Conservation (phyloP, 2,888 invertebrate genomes). For the Caprella mutica region DNA sequence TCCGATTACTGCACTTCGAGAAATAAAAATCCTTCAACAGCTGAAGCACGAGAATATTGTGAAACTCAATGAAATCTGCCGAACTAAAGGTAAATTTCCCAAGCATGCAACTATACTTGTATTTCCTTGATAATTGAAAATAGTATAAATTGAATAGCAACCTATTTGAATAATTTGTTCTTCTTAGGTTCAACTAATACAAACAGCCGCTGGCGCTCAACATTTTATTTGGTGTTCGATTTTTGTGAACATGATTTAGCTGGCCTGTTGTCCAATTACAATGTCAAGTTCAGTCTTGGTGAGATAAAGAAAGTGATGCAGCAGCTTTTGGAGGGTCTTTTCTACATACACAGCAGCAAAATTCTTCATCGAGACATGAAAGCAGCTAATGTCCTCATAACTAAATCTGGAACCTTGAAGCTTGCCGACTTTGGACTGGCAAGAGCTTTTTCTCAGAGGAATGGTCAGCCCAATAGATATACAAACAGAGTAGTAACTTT, state of each 20-base stretch:
- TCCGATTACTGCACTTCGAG: slow-evolving; percentile 93
- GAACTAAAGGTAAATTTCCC: slow-evolving; percentile 62
- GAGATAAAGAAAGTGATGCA: slow-evolving; percentile 93
- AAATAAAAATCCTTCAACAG: slow-evolving; percentile 88
- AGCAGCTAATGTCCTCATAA: slow-evolving; percentile 94
- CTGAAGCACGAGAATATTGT: slow-evolving; percentile 96
- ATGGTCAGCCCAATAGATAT: slow-evolving; percentile 73
- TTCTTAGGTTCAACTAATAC: too few relatives aligned
- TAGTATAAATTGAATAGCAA: too few relatives aligned
- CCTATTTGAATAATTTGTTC: too few relatives aligned
- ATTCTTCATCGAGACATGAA: slow-evolving; percentile 96
- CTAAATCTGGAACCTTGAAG: slow-evolving; percentile 85
- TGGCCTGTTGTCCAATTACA: slow-evolving; percentile 83
- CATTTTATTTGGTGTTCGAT: slow-evolving; percentile 92
- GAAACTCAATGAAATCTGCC: slow-evolving; percentile 89
- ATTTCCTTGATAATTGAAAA: too few relatives aligned
- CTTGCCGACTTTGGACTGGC: slow-evolving; percentile 96
- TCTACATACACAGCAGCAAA: slow-evolving; percentile 93
- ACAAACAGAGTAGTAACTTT: slow-evolving; percentile 97
- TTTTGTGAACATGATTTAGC: slow-evolving; percentile 98
- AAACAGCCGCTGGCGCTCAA: slow-evolving; percentile 66
- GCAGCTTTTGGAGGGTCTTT: slow-evolving; percentile 73
- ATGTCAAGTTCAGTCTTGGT: slow-evolving; percentile 89
- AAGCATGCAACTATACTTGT: too few relatives aligned
- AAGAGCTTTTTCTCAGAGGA: slow-evolving; percentile 80